These are phyloP conservation scores for Adrianichthys oophorus DNA, from an alignment of 2,797 vertebrate genomes.

Conservation along the genomic window DNA sequence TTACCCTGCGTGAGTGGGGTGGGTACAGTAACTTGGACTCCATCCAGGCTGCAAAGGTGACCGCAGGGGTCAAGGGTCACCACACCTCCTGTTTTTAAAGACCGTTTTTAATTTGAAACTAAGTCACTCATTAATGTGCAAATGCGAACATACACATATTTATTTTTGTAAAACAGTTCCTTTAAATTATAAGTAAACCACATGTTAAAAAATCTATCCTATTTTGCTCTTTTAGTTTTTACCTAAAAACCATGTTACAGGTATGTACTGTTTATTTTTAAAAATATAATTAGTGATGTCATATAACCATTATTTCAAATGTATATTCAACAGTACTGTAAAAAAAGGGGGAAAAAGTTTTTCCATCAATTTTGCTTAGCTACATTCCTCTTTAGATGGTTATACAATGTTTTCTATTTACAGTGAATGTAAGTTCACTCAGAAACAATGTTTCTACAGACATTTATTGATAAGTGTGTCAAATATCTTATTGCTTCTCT, in stretches of 20 bases:
- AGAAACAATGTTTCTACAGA: too few relatives aligned
- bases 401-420: background rate
- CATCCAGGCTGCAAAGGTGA: slow-evolving; percentile 80
- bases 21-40: slow-evolving; percentile 74
- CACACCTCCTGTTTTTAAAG: slow-evolving; percentile 57
- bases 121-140: too few relatives aligned
- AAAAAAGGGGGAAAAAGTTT: background rate
- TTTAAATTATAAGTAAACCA: background rate
- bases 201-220: too few relatives aligned
- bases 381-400: background rate
- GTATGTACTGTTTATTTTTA: too few relatives aligned
- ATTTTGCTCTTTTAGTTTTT: too few relatives aligned
- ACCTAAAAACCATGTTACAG: too few relatives aligned
- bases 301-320: too few relatives aligned
- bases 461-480: too few relatives aligned
- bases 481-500: too few relatives aligned
- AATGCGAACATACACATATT: too few relatives aligned
- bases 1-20: slow-evolving; percentile 83
- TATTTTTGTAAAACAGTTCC: background rate
- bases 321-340: too few relatives aligned
- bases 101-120: background rate
- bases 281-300: too few relatives aligned
- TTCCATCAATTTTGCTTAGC: background rate
- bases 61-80: slow-evolving; percentile 82
- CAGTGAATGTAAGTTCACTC: background rate